phyloP scores from a whole-genome alignment of 2,888 invertebrate species.

The Galerucella nymphaeae region DNA sequence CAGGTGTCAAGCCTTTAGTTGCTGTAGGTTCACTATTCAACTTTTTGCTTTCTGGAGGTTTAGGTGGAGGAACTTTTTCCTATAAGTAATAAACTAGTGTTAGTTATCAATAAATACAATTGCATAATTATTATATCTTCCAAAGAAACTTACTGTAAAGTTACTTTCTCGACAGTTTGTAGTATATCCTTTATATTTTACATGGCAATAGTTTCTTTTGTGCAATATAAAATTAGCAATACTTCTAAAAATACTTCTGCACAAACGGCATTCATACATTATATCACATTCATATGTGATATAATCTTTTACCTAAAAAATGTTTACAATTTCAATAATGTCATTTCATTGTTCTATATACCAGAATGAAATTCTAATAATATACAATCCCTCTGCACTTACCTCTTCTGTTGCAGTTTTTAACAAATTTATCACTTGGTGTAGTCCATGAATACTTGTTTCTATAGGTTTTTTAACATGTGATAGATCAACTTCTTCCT shows the following conservation, averaged over 20 bases:
- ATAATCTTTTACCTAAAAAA: conserved; percentile 75
- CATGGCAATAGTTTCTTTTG: conserved; percentile 84
- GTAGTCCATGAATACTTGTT: conserved; percentile 76
- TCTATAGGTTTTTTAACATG: conserved; percentile 72
- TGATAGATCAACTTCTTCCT: conserved; percentile 62
- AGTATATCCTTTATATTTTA: conserved; percentile 64
- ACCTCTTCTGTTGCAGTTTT: conserved; percentile 83
- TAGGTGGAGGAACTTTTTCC: conserved; percentile 30
- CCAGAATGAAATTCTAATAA: too few relatives aligned
- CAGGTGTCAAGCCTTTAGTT: conserved; percentile 36
- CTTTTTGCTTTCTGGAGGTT: conserved; percentile 24
- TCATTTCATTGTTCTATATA: too few relatives aligned
- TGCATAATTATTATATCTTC: too few relatives aligned
- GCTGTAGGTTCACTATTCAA: conserved; percentile 1
- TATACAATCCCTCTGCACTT: conserved; percentile 40
- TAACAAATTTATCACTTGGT: conserved; percentile 77
- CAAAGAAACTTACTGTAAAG: conserved; percentile 34
- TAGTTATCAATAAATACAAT: not conserved
- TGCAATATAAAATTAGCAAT: conserved; percentile 90
- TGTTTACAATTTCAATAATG: not conserved
- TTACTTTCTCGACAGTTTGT: conserved; percentile 13
- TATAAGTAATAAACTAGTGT: not conserved
- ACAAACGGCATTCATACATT: conserved; percentile 89
- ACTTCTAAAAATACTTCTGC: conserved; percentile 87
- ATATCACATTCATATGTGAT: conserved; percentile 87